Evolutionary conservation across 2,797 vertebrate species (phyloP), one percentile per base, ranked within the genome.

Genomic region (Tachyglossus aculeatus): DNA sequence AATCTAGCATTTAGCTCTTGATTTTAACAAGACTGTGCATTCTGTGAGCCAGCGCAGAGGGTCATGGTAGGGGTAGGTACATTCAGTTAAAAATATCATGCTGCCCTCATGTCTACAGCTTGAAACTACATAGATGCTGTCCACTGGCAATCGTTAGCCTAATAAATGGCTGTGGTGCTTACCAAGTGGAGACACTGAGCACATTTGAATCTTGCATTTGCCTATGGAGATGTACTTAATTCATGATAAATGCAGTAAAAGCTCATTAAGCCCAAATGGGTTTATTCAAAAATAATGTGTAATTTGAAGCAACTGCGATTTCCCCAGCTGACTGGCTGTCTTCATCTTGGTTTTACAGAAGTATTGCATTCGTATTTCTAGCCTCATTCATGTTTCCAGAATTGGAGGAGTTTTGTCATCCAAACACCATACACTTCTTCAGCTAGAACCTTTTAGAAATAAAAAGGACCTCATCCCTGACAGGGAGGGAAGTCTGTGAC

Each of bases 221-320:
- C 29, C 45, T 38, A 2, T 11, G 25, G 55, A 41, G 39, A 67
- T 21, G 31, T 45, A 64, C 41, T 22, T 61, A 58, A 32, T 4
- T 43, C 7, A 47, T 56, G 36, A 34, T 62, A 47, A 41, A 8
- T 21, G 29, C 43, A 18, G 53, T 44, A 24, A 57, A 50, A 31
- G 33, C 24, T n/a, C 37, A 39, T 55, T 36, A 39, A 63, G 19
- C 47, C 48, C 39, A 44, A 48, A 58, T 44, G 21, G 29, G 38
- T 64, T 80, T 70, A 34, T 45, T 71, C 74, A 56, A 45, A n/a
- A 71, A 16, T 39, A 36, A 59, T 21, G 33, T 9, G 14, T 29
- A 50, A 44, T 7, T 11, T 18, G 19, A 25, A 41, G 13, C 53
- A 40, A 4, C 3, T 27, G 34, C 31, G 45, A 5, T 52, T 56